A percentile compares a stretch with the other conserved stretches of the same genome.
phyloP scores from a whole-genome alignment of 1,140 invertebrate genomes.

The Acromyrmex charruanus region DNA sequence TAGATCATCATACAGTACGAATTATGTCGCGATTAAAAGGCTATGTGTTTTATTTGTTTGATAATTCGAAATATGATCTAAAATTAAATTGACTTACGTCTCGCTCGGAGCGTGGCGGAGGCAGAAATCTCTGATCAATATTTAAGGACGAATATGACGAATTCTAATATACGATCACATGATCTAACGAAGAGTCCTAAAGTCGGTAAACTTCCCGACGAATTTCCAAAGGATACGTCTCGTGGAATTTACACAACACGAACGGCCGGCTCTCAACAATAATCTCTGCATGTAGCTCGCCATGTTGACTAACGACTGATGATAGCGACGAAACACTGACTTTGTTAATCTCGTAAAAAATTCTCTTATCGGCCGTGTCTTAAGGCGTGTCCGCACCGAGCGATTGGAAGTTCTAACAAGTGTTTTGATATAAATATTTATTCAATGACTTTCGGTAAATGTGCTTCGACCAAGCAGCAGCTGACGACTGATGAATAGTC shows the following conservation, averaged over 20 bases:
- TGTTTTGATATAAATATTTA: not conserved
- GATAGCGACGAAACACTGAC: conserved; percentile 48
- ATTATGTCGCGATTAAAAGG: not conserved
- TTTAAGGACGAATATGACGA: conserved; percentile 68
- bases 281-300: conserved; percentile 64
- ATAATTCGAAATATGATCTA: no score
- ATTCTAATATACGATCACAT: not conserved
- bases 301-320: conserved; percentile 70
- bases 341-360: not conserved
- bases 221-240: conserved; percentile 80
- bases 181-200: not conserved
- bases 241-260: conserved; percentile 27
- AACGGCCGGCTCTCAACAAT: conserved; percentile 56
- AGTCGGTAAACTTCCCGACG: not conserved
- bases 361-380: conserved; percentile 17
- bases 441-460: not conserved
- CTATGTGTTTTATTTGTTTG: not conserved
- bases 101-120: conserved; percentile 52
- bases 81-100: conserved; percentile 2
- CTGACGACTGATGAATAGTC: not conserved
- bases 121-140: conserved; percentile 70
- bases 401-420: not conserved
- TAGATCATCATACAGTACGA: not conserved
- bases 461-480: not conserved
- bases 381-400: not conserved